These are phyloP conservation scores for Ataeniobius toweri DNA, from an alignment of 2,797 vertebrate genomes.

Conservation along the genomic window DNA sequence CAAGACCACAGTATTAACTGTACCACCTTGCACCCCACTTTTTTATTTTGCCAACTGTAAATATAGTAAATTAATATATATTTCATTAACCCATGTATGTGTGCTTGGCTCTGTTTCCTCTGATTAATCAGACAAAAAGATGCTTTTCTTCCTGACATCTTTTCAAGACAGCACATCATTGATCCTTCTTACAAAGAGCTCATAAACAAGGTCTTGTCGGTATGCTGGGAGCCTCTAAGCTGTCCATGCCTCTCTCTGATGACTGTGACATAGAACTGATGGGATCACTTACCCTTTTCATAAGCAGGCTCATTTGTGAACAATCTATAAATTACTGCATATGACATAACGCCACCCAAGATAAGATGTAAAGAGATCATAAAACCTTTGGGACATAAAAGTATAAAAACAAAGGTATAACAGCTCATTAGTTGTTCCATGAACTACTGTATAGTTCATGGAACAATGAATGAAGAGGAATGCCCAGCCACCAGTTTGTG, in stretches of 20 bases:
- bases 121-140: background rate
- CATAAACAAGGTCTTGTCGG: conserved; percentile 18
- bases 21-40: no score
- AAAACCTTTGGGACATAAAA: background rate
- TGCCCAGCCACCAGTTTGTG: background rate
- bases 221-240: conserved; percentile 19
- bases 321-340: background rate
- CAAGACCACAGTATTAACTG: no score
- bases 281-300: conserved; percentile 33
- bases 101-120: background rate
- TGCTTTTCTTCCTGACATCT: background rate
- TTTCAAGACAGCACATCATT: conserved; percentile 17
- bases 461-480: background rate
- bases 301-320: background rate
- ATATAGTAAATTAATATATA: no score
- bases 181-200: conserved; percentile 11
- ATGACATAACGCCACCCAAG: background rate
- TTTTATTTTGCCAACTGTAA: no score
- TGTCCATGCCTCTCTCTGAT: conserved; percentile 45
- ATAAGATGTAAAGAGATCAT: no score
- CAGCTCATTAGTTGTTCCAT: background rate
- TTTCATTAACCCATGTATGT: no score
- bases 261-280: conserved; percentile 33
- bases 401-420: background rate
- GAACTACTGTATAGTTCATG: background rate